phyloP scores from a whole-genome alignment of 2,113 vertebrate genomes.

The Smithornis capensis region DNA sequence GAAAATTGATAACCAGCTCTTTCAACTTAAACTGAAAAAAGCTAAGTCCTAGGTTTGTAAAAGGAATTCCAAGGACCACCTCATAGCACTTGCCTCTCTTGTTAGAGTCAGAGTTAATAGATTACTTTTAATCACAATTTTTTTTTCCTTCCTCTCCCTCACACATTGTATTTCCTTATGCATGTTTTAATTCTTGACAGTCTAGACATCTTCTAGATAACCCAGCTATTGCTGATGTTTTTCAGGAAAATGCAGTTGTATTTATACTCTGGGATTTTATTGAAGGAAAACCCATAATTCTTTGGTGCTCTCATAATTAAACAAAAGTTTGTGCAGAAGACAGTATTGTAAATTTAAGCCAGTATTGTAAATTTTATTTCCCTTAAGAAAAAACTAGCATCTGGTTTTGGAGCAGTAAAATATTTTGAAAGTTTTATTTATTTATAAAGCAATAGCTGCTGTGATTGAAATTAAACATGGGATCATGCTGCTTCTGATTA shows the following conservation, averaged over 20 bases:
- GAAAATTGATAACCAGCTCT: neutral
- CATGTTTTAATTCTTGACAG: neutral
- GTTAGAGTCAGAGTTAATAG: neutral
- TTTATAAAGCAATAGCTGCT: conserved; percentile 55
- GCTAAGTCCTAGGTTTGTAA: neutral
- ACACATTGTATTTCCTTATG: neutral
- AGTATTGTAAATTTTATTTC: conserved; percentile 11
- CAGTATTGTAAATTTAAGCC: neutral
- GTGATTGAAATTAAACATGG: conserved; percentile 70
- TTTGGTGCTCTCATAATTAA: conserved; percentile 1
- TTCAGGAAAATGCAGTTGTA: neutral
- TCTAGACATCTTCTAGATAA: neutral
- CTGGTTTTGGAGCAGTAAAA: conserved; percentile 19
- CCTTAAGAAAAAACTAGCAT: neutral
- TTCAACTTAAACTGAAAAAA: neutral
- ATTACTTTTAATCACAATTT: neutral
- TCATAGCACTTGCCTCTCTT: neutral
- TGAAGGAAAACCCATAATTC: neutral
- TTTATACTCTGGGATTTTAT: neutral
- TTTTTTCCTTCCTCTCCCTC: accelerated
- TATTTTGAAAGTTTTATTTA: conserved; percentile 40
- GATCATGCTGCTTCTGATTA: conserved; percentile 69
- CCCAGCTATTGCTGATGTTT: neutral
- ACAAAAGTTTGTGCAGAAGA: neutral
- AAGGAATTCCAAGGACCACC: neutral